Evolutionary conservation across 1,140 invertebrate species (phyloP).

Genomic region (Trachelipus rathkii): DNA sequence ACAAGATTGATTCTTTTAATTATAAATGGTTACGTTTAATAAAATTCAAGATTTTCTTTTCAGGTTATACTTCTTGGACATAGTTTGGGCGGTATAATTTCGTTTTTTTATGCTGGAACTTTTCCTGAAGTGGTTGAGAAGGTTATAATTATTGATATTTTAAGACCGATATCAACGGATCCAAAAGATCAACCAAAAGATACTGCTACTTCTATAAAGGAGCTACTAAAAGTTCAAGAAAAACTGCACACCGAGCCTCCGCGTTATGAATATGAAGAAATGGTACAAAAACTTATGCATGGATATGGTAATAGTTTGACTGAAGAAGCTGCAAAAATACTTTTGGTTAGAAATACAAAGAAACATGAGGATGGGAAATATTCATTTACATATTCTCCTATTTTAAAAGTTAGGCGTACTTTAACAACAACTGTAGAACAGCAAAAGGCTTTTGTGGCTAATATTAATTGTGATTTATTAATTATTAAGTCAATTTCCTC

Average conservation of each 20-base stretch:
- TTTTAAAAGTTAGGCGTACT: neutral
- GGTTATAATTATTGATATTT: neutral
- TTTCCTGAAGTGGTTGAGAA: neutral
- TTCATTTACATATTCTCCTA: neutral
- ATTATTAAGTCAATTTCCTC: neutral
- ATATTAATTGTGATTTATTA: neutral
- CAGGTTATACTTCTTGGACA: neutral
- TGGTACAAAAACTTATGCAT: neutral
- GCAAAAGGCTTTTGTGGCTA: neutral
- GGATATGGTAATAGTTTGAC: neutral
- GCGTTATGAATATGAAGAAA: neutral
- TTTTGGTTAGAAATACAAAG: neutral
- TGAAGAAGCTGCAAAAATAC: neutral
- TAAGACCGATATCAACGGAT: neutral
- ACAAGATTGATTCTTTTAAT: too few species aligned
- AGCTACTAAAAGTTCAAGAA: neutral
- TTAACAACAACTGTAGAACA: neutral
- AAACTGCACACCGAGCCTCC: neutral
- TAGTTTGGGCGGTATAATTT: neutral
- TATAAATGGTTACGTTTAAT: too few species aligned
- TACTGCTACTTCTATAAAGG: neutral
- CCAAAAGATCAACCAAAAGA: neutral
- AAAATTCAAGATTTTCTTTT: neutral
- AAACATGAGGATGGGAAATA: neutral
- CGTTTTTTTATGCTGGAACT: neutral